Evolutionary conservation across 2,113 vertebrate species (phyloP), one percentile per base, ranked within the genome.

Genomic region (Myxocyprinus asiaticus): DNA sequence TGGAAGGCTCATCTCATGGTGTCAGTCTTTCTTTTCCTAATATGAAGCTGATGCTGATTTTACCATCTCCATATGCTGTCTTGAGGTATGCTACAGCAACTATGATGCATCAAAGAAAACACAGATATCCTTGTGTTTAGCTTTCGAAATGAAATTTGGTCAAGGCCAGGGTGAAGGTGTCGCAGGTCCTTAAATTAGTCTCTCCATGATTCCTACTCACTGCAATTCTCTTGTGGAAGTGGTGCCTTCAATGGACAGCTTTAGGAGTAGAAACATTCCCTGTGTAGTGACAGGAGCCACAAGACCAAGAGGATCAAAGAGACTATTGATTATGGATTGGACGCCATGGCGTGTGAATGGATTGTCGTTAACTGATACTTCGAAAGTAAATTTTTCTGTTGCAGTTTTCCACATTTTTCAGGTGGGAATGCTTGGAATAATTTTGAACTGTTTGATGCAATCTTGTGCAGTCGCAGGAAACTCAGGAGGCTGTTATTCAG

Each of bases 261-360:
- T 56, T 76, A 65, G 65, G 7, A 83, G 47, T 15, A 83, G 12
- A 15, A 66, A 70, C 55, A 64, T 76, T 6, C 76, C 64, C 44
- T 85, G 76, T 22, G 83, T 79, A n/a, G 76, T 62, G 53, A 82
- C 68, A 12, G 68, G 80, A 9, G 80, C 68, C 22, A 45, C 51
- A 5, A 82, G 33, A 6, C 77, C 72, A 14, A 76, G 68, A 11
- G 71, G 64, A 48, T 79, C 70, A 3, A 48, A 48, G 47, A 53
- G 15, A 69, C 65, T 73, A 43, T 83, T 80, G 7, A 79, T 71
- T 9, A 71, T 66, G 4, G 72, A 9, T 33, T 77, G 71, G 4
- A 76, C 50, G 7, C 66, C 77, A 63, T 67, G 7, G 11, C 42
- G 44, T 9, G 70, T 82, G 15, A 80, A 80, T 9, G 81, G 71